Conservation (phyloP, 1,140 invertebrate species). For the Danaus melanippus region DNA sequence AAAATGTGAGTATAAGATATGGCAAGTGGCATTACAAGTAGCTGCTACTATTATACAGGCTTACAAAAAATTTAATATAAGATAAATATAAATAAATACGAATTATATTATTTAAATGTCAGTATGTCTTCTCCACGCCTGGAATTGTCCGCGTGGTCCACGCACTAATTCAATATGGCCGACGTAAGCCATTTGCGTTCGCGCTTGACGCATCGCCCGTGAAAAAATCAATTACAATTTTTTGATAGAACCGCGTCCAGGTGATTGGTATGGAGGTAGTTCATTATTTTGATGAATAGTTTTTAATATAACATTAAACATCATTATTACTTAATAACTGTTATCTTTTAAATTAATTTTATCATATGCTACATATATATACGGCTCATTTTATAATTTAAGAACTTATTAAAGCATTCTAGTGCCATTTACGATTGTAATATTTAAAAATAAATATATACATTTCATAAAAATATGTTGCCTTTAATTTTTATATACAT, state of each 20-base stretch:
- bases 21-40: too few species aligned
- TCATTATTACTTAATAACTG: too few species aligned
- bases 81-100: background rate
- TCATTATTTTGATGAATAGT: too few species aligned
- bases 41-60: too few species aligned
- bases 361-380: too few species aligned
- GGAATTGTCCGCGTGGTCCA: conserved; percentile 39
- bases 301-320: too few species aligned
- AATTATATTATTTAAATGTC: background rate
- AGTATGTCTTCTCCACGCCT: conserved; percentile 22
- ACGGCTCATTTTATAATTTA: too few species aligned
- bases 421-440: background rate
- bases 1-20: too few species aligned
- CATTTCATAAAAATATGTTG: too few species aligned
- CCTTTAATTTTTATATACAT: too few species aligned
- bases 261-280: conserved; percentile 5
- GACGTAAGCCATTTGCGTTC: conserved; percentile 66
- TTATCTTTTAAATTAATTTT: too few species aligned
- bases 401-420: background rate
- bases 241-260: conserved; percentile 48
- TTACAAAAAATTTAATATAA: too few species aligned
- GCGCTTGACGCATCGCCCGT: conserved; percentile 63
- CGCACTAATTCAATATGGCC: conserved; percentile 70
- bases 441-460: background rate
- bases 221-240: conserved; percentile 69